Conservation (phyloP, 2,888 invertebrate genomes). For the Allacma fusca region DNA sequence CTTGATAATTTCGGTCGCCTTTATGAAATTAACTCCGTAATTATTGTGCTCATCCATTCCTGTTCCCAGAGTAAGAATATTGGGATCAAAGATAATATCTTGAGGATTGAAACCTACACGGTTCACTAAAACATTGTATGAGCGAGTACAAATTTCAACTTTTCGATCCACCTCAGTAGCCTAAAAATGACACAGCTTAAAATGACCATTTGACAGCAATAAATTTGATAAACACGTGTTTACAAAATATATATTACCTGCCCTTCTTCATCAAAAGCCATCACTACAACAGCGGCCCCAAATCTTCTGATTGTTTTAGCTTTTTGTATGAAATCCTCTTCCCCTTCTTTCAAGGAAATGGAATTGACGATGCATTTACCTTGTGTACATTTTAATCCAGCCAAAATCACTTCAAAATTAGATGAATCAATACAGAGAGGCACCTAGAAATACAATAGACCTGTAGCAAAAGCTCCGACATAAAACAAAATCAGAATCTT, state of each 20-base stretch:
- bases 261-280: conserved; percentile 71
- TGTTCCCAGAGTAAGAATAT: conserved; percentile 71
- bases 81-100: conserved; percentile 71
- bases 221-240: too few relatives aligned
- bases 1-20: conserved; percentile 67
- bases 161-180: conserved; percentile 68
- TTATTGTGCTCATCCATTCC: conserved; percentile 70
- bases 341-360: conserved; percentile 70
- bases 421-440: conserved; percentile 71
- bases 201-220: too few relatives aligned
- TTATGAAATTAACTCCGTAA: conserved; percentile 69
- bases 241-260: conserved; percentile 64
- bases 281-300: conserved; percentile 70
- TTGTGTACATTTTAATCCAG: conserved; percentile 69
- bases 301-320: conserved; percentile 67
- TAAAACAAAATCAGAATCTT: background rate
- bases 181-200: conserved; percentile 60
- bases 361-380: conserved; percentile 71
- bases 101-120: conserved; percentile 68
- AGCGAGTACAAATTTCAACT: conserved; percentile 68
- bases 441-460: conserved; percentile 64
- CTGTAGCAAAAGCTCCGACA: conserved; percentile 39
- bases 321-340: conserved; percentile 68
- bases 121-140: conserved; percentile 67
- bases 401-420: conserved; percentile 69